Base-by-base conservation (phyloP, 2,797 vertebrate genomes). In the Poecilia picta region DNA sequence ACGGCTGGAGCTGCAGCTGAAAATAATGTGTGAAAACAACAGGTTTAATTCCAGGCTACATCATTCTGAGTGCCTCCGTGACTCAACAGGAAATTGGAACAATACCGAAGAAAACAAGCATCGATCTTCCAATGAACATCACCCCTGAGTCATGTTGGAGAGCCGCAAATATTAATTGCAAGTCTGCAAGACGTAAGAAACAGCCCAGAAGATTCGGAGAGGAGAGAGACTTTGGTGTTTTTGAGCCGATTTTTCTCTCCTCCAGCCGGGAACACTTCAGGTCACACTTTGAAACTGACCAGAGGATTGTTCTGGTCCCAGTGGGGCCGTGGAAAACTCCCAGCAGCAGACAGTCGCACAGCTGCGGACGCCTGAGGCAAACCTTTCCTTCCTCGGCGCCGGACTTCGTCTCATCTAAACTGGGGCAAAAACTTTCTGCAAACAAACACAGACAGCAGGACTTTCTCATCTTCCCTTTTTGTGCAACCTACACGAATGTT, bases 1-100 rank as follows among this genome's bases (percentile, higher is more conserved):
- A 73, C 74, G 8, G 72, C 76, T 84, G 75, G 59, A 11, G 20
- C 85, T 89, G 84, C 73, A 43, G 68, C 62, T 39, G 82, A 81
- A 79, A 83, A 83, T 83, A 80, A 87, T 74, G 84, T 82, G 83
- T 0, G 57, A 85, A 73, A 74, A 88, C 80, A 81, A 82, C 82
- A 74, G 70, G 33, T 88, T 84, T 89, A 87, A 87, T 41, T 81
- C 74, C 79, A 59, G 70, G 76, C 83, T 80, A 45, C 72, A 87
- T 90, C 90, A 72, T 81, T 78, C 71, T 77, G 85, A 91, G 86
- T 49, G 72, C 77, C 86, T 92, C 85, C 91, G 91, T 93, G 93
- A 94, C 93, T 91, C 83, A 51, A 76, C 76, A 76, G 91, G 91
- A 94, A 93, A 95, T 93, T 95, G 93, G 88, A 93, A 90, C 92